phyloP scores from a whole-genome alignment of 1,140 invertebrate genomes.

The Glossosoma conforme region DNA sequence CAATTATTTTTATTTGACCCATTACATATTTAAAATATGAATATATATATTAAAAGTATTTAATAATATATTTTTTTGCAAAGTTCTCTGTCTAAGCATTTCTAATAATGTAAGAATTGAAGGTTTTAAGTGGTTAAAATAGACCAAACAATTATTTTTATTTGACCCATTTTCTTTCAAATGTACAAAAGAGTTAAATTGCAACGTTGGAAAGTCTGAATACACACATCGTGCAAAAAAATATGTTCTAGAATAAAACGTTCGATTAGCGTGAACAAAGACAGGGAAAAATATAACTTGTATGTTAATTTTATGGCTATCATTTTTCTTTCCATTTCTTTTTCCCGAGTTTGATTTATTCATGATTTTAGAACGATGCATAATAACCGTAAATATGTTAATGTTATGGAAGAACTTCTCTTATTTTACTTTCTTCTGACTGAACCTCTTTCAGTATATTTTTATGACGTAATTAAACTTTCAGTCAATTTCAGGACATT shows the following conservation, averaged over 20 bases:
- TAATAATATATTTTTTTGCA: no score
- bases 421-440: conserved; percentile 5
- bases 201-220: no score
- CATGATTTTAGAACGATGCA: conserved; percentile 15
- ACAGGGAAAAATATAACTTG: conserved; percentile 10
- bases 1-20: no score
- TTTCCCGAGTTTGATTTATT: conserved; percentile 23
- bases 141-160: no score
- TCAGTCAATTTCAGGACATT: conserved; percentile 7
- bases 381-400: conserved; percentile 27
- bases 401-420: conserved; percentile 14
- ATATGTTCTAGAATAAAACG: no score
- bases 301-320: conserved; percentile 19
- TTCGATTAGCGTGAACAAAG: conserved; percentile 1
- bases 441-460: conserved; percentile 11
- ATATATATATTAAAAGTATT: no score
- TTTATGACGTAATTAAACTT: conserved; percentile 18
- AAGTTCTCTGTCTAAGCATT: no score
- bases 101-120: no score
- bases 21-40: no score
- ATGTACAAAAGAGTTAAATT: no score
- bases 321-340: conserved; percentile 23
- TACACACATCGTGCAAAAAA: no score
- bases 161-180: conserved; percentile 16
- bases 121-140: no score